Conservation (phyloP, 2,797 vertebrate genomes). For the Mormyrops attenuatus region DNA sequence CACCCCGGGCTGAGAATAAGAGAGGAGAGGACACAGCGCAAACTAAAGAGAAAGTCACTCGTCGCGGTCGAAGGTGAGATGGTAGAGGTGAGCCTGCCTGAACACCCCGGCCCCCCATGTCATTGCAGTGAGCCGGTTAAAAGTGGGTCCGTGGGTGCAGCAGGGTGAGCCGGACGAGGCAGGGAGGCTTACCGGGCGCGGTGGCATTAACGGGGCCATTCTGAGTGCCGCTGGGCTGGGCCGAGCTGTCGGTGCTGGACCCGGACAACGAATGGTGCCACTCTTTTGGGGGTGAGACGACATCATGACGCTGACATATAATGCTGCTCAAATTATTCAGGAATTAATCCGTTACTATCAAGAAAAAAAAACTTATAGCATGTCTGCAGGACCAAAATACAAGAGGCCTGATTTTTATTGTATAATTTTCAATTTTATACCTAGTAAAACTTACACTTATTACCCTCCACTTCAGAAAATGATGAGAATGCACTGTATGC, state of each 20-base stretch:
- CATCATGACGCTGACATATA: background rate
- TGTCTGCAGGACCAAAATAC: background rate
- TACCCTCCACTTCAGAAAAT: background rate
- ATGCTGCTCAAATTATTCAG: background rate
- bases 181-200: constrained; percentile 45
- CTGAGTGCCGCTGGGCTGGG: constrained; percentile 36
- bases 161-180: background rate
- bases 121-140: background rate
- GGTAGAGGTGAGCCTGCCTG: background rate
- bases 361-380: background rate
- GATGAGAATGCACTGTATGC: background rate
- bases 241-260: constrained; percentile 38
- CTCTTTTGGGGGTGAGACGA: constrained; percentile 34
- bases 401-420: background rate
- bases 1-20: background rate
- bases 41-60: background rate
- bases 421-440: background rate
- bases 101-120: background rate
- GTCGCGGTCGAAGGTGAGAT: background rate
- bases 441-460: background rate
- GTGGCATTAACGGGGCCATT: constrained; percentile 23
- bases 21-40: background rate
- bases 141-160: background rate
- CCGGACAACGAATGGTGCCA: constrained; percentile 41
- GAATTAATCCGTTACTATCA: background rate